Percentiles rank a stretch among this genome's conserved stretches.
Conservation (phyloP, 2,888 invertebrate species). For the Trilocha varians region DNA sequence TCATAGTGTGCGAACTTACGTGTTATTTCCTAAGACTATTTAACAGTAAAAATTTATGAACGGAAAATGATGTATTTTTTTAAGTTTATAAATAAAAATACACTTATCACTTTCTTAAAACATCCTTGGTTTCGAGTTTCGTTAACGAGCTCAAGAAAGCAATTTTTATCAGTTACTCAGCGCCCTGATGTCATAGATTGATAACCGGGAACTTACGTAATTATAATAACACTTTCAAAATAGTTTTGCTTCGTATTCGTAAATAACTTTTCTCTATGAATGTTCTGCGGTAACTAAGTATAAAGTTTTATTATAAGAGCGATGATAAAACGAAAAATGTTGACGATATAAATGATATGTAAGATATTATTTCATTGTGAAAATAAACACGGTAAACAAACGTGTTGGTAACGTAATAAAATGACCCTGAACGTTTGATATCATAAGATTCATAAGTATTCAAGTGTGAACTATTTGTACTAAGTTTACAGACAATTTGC, state of each 20-base stretch:
- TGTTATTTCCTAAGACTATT: constrained; percentile 35
- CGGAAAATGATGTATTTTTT: neutral
- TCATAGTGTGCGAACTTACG: constrained; percentile 26
- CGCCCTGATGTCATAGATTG: neutral
- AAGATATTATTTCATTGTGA: too few species aligned
- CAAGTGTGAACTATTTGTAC: too few species aligned
- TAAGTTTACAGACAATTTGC: too few species aligned
- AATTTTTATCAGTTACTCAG: neutral
- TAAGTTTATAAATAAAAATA: too few species aligned
- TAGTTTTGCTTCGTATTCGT: neutral
- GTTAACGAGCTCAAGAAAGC: neutral
- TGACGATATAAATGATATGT: too few species aligned
- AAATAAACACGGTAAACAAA: too few species aligned
- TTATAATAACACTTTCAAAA: neutral
- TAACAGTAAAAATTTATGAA: constrained; percentile 34
- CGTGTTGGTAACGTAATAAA: too few species aligned
- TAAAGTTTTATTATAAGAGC: too few species aligned
- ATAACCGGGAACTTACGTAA: neutral
- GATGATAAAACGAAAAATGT: too few species aligned
- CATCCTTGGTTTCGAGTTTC: neutral
- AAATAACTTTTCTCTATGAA: neutral
- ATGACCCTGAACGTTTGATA: too few species aligned
- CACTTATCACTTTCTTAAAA: neutral
- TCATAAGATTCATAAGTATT: too few species aligned
- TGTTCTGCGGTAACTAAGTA: neutral